Evolutionary conservation across 1,140 invertebrate species (phyloP), one percentile per base, ranked within the genome.

Genomic region (Drosophila ficusphila): DNA sequence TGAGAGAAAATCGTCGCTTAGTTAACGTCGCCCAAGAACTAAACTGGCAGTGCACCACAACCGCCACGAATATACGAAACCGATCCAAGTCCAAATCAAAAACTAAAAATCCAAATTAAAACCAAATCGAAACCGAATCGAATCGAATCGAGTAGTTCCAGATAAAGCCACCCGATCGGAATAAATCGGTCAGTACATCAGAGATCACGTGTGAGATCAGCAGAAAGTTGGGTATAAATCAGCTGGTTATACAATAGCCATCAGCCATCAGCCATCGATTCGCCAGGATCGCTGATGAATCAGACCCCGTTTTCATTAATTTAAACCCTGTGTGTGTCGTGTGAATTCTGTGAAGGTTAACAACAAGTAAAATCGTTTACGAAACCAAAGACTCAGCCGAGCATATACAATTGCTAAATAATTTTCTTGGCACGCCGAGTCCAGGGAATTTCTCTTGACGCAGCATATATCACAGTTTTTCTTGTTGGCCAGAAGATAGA

Each of bases 1-100:
- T 91, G 90, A 91, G 90, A 91, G 90, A 91, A 91, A 89, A 91
- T 83, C 90, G 90, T 91, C 90, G 90, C 90, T 91, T 91, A 79
- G 90, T 89, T 86, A 91, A 91, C 90, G 90, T 91, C 86, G 76
- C 85, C 73, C 82, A 72, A 73, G 75, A 79, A 71, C 57, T 54
- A 47, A 75, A 73, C 69, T 72, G 69, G 44, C 60, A 67, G 60
- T 67, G 60, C 62, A 41, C 19, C 39, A 36, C 62, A 38, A 65
- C 7, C 60, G 60, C 33, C 51, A 36, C 65, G 27, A 79, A 48
- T 68, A 65, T 53, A 60, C 48, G 44, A 76, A 54, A 74, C 60
- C 62, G 47, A 57, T 61, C 42, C 38, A 46, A 19, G 39, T 31
- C 70, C 33, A 72, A 72, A 48, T 42, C 54, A n/a, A 0, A 36